Evolutionary conservation across 2,113 vertebrate species (phyloP).

Genomic region (Tychaedon coryphoeus): DNA sequence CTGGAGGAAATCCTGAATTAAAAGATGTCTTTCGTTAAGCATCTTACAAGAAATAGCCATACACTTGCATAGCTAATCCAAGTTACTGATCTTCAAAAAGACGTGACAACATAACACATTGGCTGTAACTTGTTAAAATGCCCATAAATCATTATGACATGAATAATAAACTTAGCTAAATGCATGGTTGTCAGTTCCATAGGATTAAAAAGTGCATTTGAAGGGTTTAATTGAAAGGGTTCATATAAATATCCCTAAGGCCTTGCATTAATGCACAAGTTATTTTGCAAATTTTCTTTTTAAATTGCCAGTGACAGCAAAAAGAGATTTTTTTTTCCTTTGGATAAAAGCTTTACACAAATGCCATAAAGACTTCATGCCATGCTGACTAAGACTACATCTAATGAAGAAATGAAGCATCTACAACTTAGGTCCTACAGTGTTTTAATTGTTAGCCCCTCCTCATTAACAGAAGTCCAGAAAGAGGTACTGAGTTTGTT

Average conservation of each 20-base stretch:
- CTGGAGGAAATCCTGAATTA: constrained; percentile 12
- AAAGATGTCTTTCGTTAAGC: constrained; percentile 8
- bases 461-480: background rate
- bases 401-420: background rate
- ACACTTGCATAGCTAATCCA: constrained; percentile 33
- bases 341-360: background rate
- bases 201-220: constrained; percentile 48
- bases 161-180: constrained; percentile 46
- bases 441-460: background rate
- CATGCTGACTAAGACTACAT: background rate
- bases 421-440: background rate
- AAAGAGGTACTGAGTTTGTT: background rate
- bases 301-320: constrained; percentile 11
- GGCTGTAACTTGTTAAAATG: constrained; percentile 1
- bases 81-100: constrained; percentile 35
- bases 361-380: background rate
- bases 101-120: constrained; percentile 10
- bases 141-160: constrained; percentile 35
- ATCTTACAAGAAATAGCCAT: constrained; percentile 13
- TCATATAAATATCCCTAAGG: constrained; percentile 36
- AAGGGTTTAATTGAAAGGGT: constrained; percentile 37
- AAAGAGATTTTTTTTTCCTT: background rate
- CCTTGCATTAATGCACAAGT: background rate
- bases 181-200: constrained; percentile 36
- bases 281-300: background rate